phyloP scores from a whole-genome alignment of 2,797 vertebrate species.

The Dryobates pubescens region DNA sequence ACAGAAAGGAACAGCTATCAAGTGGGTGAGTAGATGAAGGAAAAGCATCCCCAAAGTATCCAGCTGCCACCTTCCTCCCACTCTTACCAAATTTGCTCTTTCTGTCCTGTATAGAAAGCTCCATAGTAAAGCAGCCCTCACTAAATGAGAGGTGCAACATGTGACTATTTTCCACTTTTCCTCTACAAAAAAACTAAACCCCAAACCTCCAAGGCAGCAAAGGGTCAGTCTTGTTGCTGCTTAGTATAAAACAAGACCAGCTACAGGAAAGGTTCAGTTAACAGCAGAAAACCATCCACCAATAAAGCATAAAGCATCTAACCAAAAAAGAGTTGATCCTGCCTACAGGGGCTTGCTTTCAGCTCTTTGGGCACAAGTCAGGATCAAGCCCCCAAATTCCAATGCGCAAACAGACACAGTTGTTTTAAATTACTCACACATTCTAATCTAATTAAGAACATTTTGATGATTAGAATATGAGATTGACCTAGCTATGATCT shows the following conservation, averaged over 20 bases:
- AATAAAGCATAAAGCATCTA: neutral
- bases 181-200: neutral
- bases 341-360: neutral
- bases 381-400: neutral
- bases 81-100: neutral
- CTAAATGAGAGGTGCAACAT: neutral
- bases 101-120: neutral
- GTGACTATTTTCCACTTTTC: neutral
- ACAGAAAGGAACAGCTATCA: neutral
- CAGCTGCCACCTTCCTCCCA: neutral
- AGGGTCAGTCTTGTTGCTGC: neutral
- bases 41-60: neutral
- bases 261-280: neutral
- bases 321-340: neutral
- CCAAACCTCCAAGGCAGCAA: neutral
- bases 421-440: constrained; percentile 3
- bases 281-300: neutral
- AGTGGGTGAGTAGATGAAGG: neutral
- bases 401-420: neutral
- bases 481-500: constrained; percentile 37
- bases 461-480: constrained; percentile 14
- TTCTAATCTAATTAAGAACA: constrained; percentile 26
- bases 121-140: neutral
- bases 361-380: neutral
- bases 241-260: neutral